These are phyloP conservation scores for Lamellibrachia satsuma DNA, from an alignment of 2,888 invertebrate genomes.

Conservation along the genomic window DNA sequence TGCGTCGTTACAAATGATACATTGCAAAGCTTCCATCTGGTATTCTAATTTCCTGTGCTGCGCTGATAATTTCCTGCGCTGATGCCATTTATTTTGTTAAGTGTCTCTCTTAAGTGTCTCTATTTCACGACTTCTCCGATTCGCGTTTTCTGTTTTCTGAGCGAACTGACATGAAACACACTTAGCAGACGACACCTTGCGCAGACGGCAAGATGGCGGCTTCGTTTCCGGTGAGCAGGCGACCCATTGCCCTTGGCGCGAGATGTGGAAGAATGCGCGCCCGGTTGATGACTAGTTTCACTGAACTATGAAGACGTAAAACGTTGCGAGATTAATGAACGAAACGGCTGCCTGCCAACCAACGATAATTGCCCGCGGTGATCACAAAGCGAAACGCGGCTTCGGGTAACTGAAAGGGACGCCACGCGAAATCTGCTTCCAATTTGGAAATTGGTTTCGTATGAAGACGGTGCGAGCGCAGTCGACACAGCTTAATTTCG, in stretches of 20 bases:
- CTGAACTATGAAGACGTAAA: conserved; percentile 13
- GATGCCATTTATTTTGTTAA: not conserved
- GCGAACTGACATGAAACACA: not conserved
- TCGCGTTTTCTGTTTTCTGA: not conserved
- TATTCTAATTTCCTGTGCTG: not conserved
- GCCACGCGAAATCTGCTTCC: conserved; percentile 6
- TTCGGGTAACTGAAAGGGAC: conserved; percentile 4
- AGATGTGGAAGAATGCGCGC: not conserved
- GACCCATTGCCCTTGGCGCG: not conserved
- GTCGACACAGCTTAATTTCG: not conserved
- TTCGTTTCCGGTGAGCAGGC: not conserved
- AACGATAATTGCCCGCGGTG: conserved; percentile 10
- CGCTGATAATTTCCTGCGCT: not conserved
- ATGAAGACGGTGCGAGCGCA: not conserved
- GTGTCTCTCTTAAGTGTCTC: not conserved
- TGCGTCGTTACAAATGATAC: not conserved
- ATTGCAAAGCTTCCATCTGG: not conserved
- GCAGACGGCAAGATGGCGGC: not conserved
- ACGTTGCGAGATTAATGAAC: conserved; percentile 13
- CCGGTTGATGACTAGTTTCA: not conserved
- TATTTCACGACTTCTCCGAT: not conserved
- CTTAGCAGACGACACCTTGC: conserved; percentile 10
- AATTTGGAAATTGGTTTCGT: conserved; percentile 17
- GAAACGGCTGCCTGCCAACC: conserved; percentile 5
- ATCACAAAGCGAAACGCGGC: not conserved